Evolutionary conservation across 2,797 vertebrate species (phyloP).

Genomic region (Xiphorhynchus erythropygius): DNA sequence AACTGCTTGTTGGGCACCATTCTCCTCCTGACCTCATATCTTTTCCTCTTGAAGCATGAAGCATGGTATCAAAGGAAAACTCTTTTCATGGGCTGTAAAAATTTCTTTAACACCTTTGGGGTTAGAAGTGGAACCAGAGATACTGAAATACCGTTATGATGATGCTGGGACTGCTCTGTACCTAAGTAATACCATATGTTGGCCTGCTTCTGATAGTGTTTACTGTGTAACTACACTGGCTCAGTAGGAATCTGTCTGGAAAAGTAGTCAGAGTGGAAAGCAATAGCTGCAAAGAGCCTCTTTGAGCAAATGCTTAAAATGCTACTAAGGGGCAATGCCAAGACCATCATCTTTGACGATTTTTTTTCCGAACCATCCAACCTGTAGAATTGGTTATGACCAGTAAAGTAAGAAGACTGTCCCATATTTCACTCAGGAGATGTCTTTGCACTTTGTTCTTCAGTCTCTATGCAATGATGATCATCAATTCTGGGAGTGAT

Average conservation of each 20-base stretch:
- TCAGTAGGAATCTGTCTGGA: slow-evolving; percentile 29
- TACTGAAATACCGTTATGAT: not conserved
- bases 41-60: not conserved
- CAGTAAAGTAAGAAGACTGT: not conserved
- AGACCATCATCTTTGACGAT: not conserved
- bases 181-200: slow-evolving; percentile 51
- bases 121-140: not conserved
- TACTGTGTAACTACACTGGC: not conserved
- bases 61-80: not conserved
- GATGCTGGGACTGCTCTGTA: not conserved
- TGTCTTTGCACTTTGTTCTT: not conserved
- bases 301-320: not conserved
- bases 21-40: not conserved
- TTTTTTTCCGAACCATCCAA: not conserved
- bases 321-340: not conserved
- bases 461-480: not conserved
- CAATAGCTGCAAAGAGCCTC: slow-evolving; percentile 6
- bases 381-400: not conserved
- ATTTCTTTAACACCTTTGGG: not conserved
- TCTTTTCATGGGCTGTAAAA: not conserved
- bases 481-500: not conserved
- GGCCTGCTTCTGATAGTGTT: slow-evolving; percentile 6
- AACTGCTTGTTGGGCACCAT: not conserved
- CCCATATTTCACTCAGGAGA: not conserved
- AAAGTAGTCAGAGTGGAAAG: slow-evolving; percentile 38